Conservation (phyloP, 2,888 invertebrate genomes). For the Xylocampa areola region DNA sequence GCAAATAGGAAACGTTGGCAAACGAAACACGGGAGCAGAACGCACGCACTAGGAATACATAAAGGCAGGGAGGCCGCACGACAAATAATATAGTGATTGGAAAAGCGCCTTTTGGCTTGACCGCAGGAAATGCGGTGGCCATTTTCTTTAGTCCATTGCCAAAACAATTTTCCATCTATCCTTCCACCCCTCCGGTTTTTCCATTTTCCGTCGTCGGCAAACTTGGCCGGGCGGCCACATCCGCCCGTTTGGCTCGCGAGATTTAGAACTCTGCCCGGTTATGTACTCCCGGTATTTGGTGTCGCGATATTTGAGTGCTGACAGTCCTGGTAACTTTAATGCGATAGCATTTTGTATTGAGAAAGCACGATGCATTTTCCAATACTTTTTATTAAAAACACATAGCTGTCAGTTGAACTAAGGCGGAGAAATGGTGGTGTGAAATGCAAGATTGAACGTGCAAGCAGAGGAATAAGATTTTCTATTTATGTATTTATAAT, state of each 20-base stretch:
- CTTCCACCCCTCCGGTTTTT: conserved; percentile 70
- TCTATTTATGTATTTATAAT: too few species aligned
- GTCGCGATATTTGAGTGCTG: conserved; percentile 55
- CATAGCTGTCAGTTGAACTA: too few species aligned
- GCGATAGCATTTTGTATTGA: conserved; percentile 43
- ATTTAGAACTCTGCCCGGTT: conserved; percentile 72
- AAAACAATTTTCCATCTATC: conserved; percentile 78
- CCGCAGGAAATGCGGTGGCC: conserved; percentile 75
- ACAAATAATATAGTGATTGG: conserved; percentile 77
- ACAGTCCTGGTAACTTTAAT: conserved; percentile 50
- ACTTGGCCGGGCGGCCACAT: conserved; percentile 74
- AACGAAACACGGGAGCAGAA: conserved; percentile 49
- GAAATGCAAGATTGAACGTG: too few species aligned
- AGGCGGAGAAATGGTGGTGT: too few species aligned
- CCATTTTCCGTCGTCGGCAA: conserved; percentile 80
- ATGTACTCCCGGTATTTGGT: conserved; percentile 55
- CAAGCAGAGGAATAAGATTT: too few species aligned
- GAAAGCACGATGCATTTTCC: conserved; percentile 28
- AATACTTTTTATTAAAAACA: conserved; percentile 4
- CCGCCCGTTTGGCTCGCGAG: conserved; percentile 70
- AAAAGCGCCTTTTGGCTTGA: conserved; percentile 75
- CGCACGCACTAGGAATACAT: conserved; percentile 76
- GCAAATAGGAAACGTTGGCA: conserved; percentile 55
- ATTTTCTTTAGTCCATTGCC: conserved; percentile 88
- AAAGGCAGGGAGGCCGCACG: conserved; percentile 66